Conservation (phyloP, 2,888 invertebrate genomes). For the Clusia tigrina region DNA sequence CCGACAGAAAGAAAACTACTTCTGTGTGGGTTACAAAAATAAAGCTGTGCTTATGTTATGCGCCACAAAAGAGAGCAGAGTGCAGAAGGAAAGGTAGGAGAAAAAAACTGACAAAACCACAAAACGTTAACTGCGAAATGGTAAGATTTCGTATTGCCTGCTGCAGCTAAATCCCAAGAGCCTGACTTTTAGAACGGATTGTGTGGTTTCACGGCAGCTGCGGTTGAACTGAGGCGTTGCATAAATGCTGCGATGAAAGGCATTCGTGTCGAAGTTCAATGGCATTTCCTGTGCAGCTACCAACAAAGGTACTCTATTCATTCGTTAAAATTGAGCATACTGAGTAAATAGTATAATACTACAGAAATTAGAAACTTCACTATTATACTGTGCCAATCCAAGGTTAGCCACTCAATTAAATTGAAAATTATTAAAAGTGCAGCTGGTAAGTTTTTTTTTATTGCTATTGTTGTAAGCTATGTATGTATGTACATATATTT, state of each 20-base stretch:
- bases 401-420: neutral
- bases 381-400: neutral
- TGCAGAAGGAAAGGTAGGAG: neutral
- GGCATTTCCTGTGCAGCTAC: neutral
- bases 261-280: neutral
- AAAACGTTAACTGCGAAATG: neutral
- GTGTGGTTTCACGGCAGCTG: neutral
- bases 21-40: neutral
- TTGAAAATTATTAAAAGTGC: neutral
- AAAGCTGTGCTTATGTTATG: neutral
- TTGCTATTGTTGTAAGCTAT: neutral
- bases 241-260: too few species aligned
- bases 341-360: too few species aligned
- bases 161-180: neutral
- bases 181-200: neutral
- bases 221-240: neutral
- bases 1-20: neutral
- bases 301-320: neutral
- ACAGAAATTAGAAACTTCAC: neutral
- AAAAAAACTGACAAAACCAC: constrained; percentile 3
- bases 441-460: neutral
- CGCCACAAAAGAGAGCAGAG: too few species aligned
- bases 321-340: too few species aligned
- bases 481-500: too few species aligned
- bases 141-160: neutral